A percentile compares a stretch with the other conserved stretches of the same genome.
Evolutionary conservation across 2,797 vertebrate genomes (phyloP).

Genomic region (Menidia menidia): DNA sequence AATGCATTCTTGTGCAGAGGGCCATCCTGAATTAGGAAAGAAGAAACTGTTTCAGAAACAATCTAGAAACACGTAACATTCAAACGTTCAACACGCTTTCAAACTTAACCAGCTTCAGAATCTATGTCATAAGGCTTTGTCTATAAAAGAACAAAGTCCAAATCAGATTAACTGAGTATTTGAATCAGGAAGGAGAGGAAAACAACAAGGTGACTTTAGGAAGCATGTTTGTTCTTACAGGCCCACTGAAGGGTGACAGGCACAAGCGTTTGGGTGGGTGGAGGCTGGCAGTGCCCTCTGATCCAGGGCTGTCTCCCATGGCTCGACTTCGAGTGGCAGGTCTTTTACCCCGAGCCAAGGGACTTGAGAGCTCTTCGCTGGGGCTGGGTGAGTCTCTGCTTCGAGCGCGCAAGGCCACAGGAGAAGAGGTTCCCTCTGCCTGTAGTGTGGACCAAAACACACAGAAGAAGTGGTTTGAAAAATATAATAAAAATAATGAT

Average conservation of each 20-base stretch:
- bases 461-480: constrained; percentile 5
- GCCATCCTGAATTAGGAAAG: constrained; percentile 78
- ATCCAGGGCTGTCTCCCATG: constrained; percentile 78
- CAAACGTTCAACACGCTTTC: not conserved
- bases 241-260: constrained; percentile 86
- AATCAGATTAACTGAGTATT: not conserved
- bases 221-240: constrained; percentile 80
- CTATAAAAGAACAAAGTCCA: not conserved
- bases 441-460: constrained; percentile 50
- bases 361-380: constrained; percentile 85
- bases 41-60: not conserved
- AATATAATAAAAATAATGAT: not conserved
- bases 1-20: constrained; percentile 83
- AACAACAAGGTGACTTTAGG: not conserved
- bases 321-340: constrained; percentile 88
- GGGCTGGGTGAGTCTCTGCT: constrained; percentile 88
- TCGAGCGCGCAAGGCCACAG: constrained; percentile 75
- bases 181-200: not conserved
- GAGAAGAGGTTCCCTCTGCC: constrained; percentile 83
- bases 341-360: constrained; percentile 84
- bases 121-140: not conserved
- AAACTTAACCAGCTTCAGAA: not conserved
- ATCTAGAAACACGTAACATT: not conserved
- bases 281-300: constrained; percentile 72
- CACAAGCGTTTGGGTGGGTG: constrained; percentile 87